These are phyloP conservation scores for Aplochiton taeniatus DNA, from an alignment of 2,797 vertebrate genomes.

Conservation along the genomic window DNA sequence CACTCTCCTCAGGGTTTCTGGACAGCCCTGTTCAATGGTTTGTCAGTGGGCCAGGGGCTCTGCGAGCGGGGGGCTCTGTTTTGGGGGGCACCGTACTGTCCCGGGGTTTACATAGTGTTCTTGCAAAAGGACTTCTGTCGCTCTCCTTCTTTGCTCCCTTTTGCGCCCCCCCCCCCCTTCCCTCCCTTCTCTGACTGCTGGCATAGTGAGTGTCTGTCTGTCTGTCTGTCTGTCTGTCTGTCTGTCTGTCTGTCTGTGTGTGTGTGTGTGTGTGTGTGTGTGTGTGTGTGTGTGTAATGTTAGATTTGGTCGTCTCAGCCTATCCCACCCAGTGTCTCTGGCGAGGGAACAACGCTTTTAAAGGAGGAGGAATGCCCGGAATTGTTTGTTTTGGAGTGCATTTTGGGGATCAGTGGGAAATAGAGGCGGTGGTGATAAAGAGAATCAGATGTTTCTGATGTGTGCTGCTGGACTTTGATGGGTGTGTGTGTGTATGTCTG, in stretches of 20 bases:
- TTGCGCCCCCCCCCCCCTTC: conserved; percentile 33
- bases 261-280: conserved; percentile 1
- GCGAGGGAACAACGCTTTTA: conserved; percentile 26
- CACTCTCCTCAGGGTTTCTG: conserved; percentile 72
- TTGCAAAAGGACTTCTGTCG: conserved; percentile 50
- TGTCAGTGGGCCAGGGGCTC: conserved; percentile 48
- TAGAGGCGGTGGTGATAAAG: conserved; percentile 57
- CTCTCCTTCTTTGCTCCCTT: conserved; percentile 28
- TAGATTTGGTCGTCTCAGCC: conserved; percentile 29
- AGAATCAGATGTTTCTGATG: conserved; percentile 64
- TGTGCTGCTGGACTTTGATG: conserved; percentile 15
- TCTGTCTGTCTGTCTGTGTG: conserved; percentile 14
- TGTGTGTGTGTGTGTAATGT: conserved; percentile 25
- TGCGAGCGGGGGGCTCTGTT: background rate
- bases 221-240: conserved; percentile 23
- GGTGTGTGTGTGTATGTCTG: conserved; percentile 13
- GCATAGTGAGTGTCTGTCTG: conserved; percentile 37
- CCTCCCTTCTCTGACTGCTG: conserved; percentile 39
- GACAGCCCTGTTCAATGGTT: conserved; percentile 74
- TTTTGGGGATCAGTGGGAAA: conserved; percentile 59
- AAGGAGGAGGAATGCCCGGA: conserved; percentile 44
- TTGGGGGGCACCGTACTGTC: conserved; percentile 52
- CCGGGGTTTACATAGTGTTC: conserved; percentile 52
- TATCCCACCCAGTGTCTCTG: conserved; percentile 38
- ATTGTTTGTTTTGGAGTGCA: conserved; percentile 61